phyloP scores from a whole-genome alignment of 2,888 invertebrate species.

The Panzeria rudis region DNA sequence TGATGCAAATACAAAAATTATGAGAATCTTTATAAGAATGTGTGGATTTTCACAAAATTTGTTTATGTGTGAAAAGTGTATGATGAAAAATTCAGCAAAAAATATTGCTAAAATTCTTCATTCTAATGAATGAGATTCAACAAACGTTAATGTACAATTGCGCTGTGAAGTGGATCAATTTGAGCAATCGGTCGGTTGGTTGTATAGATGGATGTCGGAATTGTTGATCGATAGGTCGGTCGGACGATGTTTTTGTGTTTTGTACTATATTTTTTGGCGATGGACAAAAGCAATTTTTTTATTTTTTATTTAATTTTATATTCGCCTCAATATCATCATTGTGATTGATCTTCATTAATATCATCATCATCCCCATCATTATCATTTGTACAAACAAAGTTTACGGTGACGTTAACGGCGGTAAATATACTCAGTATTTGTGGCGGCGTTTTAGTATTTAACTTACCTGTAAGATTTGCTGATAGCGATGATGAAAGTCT shows the following conservation, averaged over 20 bases:
- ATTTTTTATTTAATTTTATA: conserved; percentile 31
- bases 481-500: conserved; percentile 65
- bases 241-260: conserved; percentile 27
- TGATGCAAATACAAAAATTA: background rate
- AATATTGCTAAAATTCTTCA: conserved; percentile 36
- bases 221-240: background rate
- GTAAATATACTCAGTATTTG: conserved; percentile 49
- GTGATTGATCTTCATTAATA: conserved; percentile 35
- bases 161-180: conserved; percentile 60
- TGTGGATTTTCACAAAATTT: conserved; percentile 55
- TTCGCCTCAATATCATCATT: conserved; percentile 51
- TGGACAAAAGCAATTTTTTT: conserved; percentile 24
- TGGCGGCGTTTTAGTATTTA: conserved; percentile 65
- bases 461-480: conserved; percentile 68
- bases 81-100: conserved; percentile 21
- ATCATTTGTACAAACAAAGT: conserved; percentile 57
- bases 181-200: conserved; percentile 42
- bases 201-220: conserved; percentile 4
- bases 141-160: conserved; percentile 53
- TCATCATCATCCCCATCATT: conserved; percentile 35
- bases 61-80: conserved; percentile 59
- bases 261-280: conserved; percentile 27
- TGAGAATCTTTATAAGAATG: conserved; percentile 17
- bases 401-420: conserved; percentile 61
- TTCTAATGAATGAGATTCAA: conserved; percentile 53